Evolutionary conservation across 2,888 invertebrate genomes (phyloP).

Genomic region (Lasioglossum morio): DNA sequence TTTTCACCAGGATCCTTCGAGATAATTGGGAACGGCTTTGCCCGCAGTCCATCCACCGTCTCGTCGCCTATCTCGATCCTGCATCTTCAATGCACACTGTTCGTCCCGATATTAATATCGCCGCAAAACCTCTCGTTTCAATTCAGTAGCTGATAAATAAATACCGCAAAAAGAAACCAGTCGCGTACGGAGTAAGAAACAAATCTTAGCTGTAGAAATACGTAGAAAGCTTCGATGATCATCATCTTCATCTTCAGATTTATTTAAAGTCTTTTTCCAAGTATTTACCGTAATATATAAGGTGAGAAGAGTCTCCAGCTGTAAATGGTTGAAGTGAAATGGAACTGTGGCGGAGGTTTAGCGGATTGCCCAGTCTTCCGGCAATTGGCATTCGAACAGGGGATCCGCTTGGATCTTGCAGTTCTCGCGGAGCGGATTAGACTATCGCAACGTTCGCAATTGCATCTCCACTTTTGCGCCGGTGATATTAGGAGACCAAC

Average conservation of each 20-base stretch:
- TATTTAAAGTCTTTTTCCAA: no score
- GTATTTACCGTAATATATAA: neutral
- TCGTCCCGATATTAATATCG: neutral
- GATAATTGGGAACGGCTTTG: conserved; percentile 66
- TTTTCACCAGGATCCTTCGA: conserved; percentile 65
- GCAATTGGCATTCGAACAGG: neutral
- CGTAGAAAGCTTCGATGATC: no score
- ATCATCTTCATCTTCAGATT: no score
- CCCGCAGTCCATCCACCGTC: conserved; percentile 18
- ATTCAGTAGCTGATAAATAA: neutral
- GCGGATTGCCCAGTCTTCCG: neutral
- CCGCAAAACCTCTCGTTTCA: neutral
- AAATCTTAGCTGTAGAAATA: neutral
- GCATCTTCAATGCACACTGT: neutral
- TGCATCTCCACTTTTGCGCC: conserved; percentile 25
- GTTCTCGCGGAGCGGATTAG: neutral
- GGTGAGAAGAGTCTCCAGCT: neutral
- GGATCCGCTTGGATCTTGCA: neutral
- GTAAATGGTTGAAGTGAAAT: neutral
- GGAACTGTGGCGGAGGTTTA: neutral
- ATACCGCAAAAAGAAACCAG: neutral
- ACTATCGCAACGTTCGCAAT: conserved; percentile 15
- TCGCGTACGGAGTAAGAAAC: neutral
- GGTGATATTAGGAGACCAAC: conserved; percentile 34
- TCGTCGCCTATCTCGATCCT: neutral